A percentile compares a stretch with the other conserved stretches of the same genome.
Conservation (phyloP, 2,888 invertebrate species). For the Plusia festucae region DNA sequence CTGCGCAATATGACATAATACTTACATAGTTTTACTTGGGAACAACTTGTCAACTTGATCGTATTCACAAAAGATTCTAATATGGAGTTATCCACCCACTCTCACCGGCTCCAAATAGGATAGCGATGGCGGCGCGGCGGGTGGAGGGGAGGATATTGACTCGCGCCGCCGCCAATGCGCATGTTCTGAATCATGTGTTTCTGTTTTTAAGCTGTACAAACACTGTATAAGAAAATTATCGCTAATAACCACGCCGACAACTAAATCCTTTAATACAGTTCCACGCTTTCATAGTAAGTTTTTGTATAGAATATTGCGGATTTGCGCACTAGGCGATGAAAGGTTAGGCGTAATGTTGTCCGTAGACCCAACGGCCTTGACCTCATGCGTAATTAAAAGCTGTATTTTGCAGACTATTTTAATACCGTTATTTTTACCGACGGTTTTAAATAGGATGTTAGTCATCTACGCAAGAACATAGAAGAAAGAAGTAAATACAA, state of each 20-base stretch:
- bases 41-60: constrained; percentile 40
- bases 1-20: constrained; percentile 34
- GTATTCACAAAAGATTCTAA: constrained; percentile 54
- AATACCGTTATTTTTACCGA: constrained; percentile 42
- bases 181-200: constrained; percentile 86
- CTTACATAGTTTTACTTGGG: constrained; percentile 44
- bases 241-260: constrained; percentile 65
- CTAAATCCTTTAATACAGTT: constrained; percentile 55
- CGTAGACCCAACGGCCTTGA: constrained; percentile 73
- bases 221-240: constrained; percentile 68
- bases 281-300: constrained; percentile 31
- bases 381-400: constrained; percentile 64
- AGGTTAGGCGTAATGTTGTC: constrained; percentile 33
- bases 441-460: constrained; percentile 26
- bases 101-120: constrained; percentile 66
- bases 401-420: constrained; percentile 47
- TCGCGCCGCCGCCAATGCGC: constrained; percentile 85
- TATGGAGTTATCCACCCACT: constrained; percentile 68
- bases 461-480: constrained; percentile 23
- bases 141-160: constrained; percentile 88
- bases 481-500: constrained; percentile 30
- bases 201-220: constrained; percentile 82
- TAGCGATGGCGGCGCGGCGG: constrained; percentile 87
- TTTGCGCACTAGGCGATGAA: constrained; percentile 51
- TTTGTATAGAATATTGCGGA: constrained; percentile 29